Base-by-base conservation (phyloP, 2,888 invertebrate species). In the Aleiodes alternator region DNA sequence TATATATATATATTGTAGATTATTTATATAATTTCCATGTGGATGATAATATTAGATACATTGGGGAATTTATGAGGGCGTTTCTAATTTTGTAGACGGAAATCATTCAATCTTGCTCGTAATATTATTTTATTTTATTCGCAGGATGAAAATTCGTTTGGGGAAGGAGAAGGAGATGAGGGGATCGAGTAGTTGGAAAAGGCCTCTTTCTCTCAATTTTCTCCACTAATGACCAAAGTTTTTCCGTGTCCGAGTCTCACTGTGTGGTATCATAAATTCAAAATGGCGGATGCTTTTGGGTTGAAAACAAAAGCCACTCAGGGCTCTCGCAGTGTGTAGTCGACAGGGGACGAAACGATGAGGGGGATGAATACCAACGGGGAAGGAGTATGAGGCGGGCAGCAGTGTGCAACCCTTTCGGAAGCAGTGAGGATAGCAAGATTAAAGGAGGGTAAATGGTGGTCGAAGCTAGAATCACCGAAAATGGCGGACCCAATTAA, bases 401-500 rank as follows among this genome's bases (percentile, higher is more conserved):
- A 72, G 75, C 75, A 56, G 74, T 71, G 64, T 69, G 76, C 76
- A 80, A 81, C 79, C 80, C 81, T 80, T 80, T 76, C 72, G 75
- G 71, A 73, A 69, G 66, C 73, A 55, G 73, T 34, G 61, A 72
- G 68, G 82, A 76, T 78, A 83, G 77, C 78, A 80, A 81, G 81
- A 82, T 81, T 66, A 76, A 76, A 78, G 76, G 76, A 72, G 72
- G 75, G 76, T 80, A 80, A 82, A 84, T 82, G 84, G 68, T 23
- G 83, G 80, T 84, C 83, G 83, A 79, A 80, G 69, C 55, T 76
- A 64, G 78, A 78, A 81, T 84, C 83, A 84, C 85, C 86, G 88
- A 89, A 89, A 89, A 89, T 89, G 89, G 89, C 89, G 88, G 88
- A 89, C 89, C 89, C 89, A 89, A 89, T 89, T 89, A 89, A 87